A percentile compares a stretch with the other conserved stretches of the same genome.
Conservation (phyloP, 2,113 vertebrate species). For the Prochilodus magdalenae region DNA sequence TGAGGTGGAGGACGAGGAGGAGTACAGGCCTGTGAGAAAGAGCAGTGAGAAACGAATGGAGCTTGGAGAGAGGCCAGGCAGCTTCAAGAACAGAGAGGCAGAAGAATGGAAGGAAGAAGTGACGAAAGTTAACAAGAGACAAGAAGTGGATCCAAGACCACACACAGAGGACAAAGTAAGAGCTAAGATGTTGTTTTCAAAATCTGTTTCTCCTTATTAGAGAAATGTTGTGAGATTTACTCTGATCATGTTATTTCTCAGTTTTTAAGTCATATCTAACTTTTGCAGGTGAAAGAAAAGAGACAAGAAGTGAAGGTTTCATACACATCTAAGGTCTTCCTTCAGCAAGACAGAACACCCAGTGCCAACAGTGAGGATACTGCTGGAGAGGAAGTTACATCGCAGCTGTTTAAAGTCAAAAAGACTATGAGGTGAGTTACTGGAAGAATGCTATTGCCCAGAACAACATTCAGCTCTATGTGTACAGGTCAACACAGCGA, state of each 20-base stretch:
- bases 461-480: background rate
- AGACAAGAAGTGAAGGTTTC: constrained; percentile 69
- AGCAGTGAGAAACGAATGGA: constrained; percentile 60
- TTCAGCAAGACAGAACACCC: constrained; percentile 69
- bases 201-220: background rate
- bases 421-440: constrained; percentile 62
- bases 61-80: constrained; percentile 28
- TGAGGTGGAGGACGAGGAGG: constrained; percentile 50
- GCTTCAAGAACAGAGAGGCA: constrained; percentile 47
- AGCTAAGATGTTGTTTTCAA: background rate
- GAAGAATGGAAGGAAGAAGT: constrained; percentile 48
- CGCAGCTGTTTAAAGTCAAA: constrained; percentile 58
- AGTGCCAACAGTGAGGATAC: constrained; percentile 53
- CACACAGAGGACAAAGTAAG: constrained; percentile 56
- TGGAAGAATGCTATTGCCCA: background rate
- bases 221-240: background rate
- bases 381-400: constrained; percentile 64
- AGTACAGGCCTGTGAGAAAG: constrained; percentile 23
- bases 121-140: constrained; percentile 46
- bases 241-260: background rate
- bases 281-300: constrained; percentile 65
- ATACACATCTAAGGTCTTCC: constrained; percentile 74
- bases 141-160: constrained; percentile 49
- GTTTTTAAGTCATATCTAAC: background rate
- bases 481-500: background rate